phyloP scores from a whole-genome alignment of 1,140 invertebrate genomes.

The Aethina tumida region DNA sequence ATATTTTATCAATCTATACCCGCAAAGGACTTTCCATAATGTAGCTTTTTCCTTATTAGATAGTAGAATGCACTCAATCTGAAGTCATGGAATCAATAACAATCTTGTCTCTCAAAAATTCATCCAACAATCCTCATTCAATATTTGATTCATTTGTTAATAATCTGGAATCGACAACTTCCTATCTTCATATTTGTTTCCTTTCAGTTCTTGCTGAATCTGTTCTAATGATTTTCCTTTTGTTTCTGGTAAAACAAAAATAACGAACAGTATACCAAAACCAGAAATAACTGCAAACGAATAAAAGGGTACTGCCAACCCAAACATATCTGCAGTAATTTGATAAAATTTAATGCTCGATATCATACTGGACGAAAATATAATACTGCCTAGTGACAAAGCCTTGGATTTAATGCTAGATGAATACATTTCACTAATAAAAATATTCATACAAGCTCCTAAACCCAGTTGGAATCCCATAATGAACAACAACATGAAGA shows the following conservation, averaged over 20 bases:
- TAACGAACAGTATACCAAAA: slow-evolving; percentile 37
- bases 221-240: slow-evolving; percentile 51
- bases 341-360: slow-evolving; percentile 41
- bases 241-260: slow-evolving; percentile 54
- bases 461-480: slow-evolving; percentile 21
- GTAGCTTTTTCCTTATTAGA: too few relatives aligned
- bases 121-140: too few relatives aligned
- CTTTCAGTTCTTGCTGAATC: slow-evolving; percentile 38
- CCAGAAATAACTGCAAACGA: slow-evolving; percentile 37
- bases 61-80: too few relatives aligned
- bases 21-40: too few relatives aligned
- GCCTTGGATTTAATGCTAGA: slow-evolving; percentile 28
- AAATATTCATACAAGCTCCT: slow-evolving; percentile 17
- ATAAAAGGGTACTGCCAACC: slow-evolving; percentile 37
- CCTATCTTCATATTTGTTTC: neutral
- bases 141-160: too few relatives aligned
- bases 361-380: slow-evolving; percentile 24
- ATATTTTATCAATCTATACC: too few relatives aligned
- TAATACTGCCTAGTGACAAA: slow-evolving; percentile 19
- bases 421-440: slow-evolving; percentile 27
- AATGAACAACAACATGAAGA: slow-evolving; percentile 22
- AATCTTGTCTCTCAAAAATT: too few relatives aligned
- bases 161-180: neutral
- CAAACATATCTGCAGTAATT: slow-evolving; percentile 35
- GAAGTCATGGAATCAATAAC: too few relatives aligned